Evolutionary conservation across 1,140 invertebrate genomes (phyloP).

Genomic region (Heliconius hermathena): DNA sequence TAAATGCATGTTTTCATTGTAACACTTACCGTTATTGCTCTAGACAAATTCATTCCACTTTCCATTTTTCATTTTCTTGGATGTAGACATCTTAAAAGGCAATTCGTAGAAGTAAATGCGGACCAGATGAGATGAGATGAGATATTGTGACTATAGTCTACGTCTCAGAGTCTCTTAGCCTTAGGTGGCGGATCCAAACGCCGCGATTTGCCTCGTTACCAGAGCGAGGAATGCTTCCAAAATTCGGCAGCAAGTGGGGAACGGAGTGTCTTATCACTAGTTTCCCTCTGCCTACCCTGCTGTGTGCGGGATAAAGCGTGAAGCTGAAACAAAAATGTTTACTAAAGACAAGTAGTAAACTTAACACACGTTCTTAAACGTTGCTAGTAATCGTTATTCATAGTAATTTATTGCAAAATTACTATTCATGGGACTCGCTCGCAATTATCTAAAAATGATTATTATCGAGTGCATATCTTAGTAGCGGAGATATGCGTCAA

Average conservation of each 20-base stretch:
- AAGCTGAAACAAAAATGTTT: background rate
- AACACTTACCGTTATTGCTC: constrained; percentile 60
- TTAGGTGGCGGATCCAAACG: no score
- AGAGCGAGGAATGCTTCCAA: no score
- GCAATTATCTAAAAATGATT: constrained; percentile 39
- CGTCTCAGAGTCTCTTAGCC: constrained; percentile 37
- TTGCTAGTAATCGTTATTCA: background rate
- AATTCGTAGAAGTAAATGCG: constrained; percentile 66
- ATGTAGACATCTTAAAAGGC: constrained; percentile 59
- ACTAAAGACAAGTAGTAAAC: background rate
- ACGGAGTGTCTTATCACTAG: no score
- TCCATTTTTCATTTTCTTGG: constrained; percentile 77
- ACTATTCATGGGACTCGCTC: constrained; percentile 27
- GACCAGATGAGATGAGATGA: constrained; percentile 48
- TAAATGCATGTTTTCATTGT: constrained; percentile 47
- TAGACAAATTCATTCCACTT: constrained; percentile 77
- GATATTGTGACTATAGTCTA: constrained; percentile 50
- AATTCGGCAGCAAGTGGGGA: no score
- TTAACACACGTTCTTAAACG: background rate
- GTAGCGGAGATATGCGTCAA: constrained; percentile 42
- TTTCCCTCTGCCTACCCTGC: no score
- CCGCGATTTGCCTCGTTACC: no score
- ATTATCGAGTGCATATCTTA: constrained; percentile 38
- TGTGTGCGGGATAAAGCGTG: no score
- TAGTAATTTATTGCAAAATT: constrained; percentile 25